Conservation (phyloP, 1,140 invertebrate species). For the Hylyphantes graminicola region DNA sequence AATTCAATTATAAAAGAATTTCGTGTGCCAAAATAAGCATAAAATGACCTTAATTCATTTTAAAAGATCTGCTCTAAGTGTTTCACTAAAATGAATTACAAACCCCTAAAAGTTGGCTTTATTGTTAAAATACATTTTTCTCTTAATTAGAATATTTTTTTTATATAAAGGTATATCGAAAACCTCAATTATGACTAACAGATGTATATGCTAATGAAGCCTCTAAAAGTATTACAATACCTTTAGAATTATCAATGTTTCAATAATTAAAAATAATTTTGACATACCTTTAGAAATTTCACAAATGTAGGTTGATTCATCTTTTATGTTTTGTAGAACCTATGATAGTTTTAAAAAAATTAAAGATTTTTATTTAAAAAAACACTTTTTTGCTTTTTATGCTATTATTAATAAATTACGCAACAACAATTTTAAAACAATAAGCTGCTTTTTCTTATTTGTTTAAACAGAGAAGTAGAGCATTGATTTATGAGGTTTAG, state of each 20-base stretch:
- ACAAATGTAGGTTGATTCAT: conserved; percentile 44
- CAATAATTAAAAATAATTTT: neutral
- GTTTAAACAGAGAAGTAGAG: too few relatives aligned
- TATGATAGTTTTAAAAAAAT: neutral
- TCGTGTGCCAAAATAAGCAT: neutral
- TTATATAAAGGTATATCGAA: too few relatives aligned
- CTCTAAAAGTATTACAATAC: neutral
- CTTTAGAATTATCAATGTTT: too few relatives aligned
- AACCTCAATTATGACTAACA: neutral
- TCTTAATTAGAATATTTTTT: too few relatives aligned
- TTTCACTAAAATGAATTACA: neutral
- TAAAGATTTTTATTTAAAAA: too few relatives aligned
- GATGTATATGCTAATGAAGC: neutral
- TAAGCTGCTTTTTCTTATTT: too few relatives aligned
- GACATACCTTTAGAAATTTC: conserved; percentile 37
- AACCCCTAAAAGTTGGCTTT: neutral
- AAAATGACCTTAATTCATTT: neutral
- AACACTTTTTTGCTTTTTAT: too few relatives aligned
- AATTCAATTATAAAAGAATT: neutral
- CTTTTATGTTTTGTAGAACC: conserved; percentile 43
- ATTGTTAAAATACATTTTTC: neutral
- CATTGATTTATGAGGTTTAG: too few relatives aligned
- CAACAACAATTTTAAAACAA: too few relatives aligned
- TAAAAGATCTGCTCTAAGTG: neutral
- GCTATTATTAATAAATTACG: too few relatives aligned